A percentile compares a stretch with the other conserved stretches of the same genome.
Evolutionary conservation across 53 echinoderm and acorn worm species (phyloP).

Genomic region (Holothuria scabra): DNA sequence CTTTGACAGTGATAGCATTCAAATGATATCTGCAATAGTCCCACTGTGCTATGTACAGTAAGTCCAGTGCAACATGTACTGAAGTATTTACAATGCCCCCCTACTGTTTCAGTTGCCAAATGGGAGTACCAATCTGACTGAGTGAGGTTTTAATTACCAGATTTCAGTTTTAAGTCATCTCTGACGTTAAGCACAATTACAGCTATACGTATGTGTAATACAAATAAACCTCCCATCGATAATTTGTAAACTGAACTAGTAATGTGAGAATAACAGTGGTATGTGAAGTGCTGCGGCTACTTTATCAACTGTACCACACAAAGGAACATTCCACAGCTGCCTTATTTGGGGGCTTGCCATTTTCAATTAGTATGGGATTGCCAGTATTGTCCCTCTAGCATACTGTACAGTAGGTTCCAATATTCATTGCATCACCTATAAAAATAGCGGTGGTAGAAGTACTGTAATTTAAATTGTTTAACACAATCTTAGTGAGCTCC

Average conservation of each 20-base stretch:
- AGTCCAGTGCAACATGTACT: too few species aligned
- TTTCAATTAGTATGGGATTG: neutral
- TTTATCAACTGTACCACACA: conserved; percentile 5
- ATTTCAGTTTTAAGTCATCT: too few species aligned
- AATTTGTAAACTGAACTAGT: conserved; percentile 7
- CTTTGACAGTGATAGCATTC: too few species aligned
- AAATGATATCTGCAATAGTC: too few species aligned
- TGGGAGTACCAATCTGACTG: too few species aligned
- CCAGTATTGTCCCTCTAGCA: neutral
- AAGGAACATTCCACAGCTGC: conserved; percentile 8
- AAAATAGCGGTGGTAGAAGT: conserved; percentile 13
- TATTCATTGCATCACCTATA: conserved; percentile 33
- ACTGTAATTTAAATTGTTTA: too few species aligned
- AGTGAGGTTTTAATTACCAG: too few species aligned
- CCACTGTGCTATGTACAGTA: too few species aligned
- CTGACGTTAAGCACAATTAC: conserved; percentile 9
- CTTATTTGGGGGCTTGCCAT: conserved; percentile 35
- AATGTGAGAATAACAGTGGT: conserved; percentile 13
- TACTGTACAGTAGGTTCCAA: neutral
- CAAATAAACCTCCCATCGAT: conserved; percentile 21
- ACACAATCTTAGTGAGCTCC: too few species aligned
- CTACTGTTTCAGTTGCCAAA: too few species aligned
- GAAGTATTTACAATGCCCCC: too few species aligned
- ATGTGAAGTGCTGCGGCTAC: neutral
- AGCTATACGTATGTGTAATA: neutral